Conservation (phyloP, 2,113 vertebrate species). For the Rhagologus leucostigma region DNA sequence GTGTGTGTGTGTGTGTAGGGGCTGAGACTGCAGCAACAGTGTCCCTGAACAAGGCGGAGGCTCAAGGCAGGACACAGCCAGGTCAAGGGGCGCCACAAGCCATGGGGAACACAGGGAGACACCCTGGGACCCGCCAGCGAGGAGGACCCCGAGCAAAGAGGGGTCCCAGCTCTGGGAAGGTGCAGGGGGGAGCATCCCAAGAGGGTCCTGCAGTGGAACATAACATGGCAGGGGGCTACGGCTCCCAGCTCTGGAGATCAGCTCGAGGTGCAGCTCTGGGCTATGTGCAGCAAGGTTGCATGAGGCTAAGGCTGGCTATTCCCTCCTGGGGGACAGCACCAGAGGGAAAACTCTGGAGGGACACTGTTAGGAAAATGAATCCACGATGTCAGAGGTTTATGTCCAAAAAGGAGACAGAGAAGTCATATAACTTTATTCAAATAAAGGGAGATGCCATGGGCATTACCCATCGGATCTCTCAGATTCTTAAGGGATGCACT, state of each 20-base stretch:
- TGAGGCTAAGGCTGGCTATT: background rate
- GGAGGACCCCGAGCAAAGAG: background rate
- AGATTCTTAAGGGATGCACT: background rate
- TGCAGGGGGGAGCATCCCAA: background rate
- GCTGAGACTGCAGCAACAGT: background rate
- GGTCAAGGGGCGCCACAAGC: background rate
- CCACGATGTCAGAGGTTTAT: background rate
- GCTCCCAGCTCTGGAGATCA: background rate
- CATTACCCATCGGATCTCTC: background rate
- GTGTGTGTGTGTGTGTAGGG: background rate
- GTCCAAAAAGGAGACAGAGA: too few species aligned
- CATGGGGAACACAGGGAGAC: background rate
- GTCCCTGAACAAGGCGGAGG: background rate
- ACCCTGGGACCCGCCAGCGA: background rate
- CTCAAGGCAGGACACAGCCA: background rate
- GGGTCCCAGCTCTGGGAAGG: background rate
- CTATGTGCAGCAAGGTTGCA: fast-evolving
- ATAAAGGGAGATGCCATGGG: background rate
- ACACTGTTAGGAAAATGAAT: background rate
- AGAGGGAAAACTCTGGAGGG: too few species aligned
- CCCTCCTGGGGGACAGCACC: background rate
- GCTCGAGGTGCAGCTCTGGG: too few species aligned
- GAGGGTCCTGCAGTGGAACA: background rate
- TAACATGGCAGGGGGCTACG: background rate
- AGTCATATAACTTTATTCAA: background rate